Conservation (phyloP, 2,888 invertebrate species). For the Nemotelus pantherinus region DNA sequence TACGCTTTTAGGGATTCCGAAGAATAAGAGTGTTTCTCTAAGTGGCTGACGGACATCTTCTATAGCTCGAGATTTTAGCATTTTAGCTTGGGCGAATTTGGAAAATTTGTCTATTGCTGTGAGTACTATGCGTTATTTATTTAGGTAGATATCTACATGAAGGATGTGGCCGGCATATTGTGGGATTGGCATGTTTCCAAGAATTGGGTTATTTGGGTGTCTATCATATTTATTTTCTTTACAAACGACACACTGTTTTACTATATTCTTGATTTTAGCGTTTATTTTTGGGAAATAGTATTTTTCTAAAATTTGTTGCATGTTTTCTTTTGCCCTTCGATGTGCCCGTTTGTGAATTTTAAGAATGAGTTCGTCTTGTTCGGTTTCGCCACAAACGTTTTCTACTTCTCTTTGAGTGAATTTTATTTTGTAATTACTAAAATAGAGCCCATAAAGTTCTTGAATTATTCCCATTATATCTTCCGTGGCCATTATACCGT, state of each 20-base stretch:
- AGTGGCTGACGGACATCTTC: constrained; percentile 43
- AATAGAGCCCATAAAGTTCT: neutral
- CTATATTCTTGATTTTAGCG: constrained; percentile 42
- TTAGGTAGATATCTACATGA: constrained; percentile 14
- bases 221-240: constrained; percentile 25
- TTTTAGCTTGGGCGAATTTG: constrained; percentile 43
- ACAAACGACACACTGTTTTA: constrained; percentile 34
- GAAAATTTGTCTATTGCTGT: constrained; percentile 49
- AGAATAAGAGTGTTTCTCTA: constrained; percentile 22
- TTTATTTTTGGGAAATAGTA: constrained; percentile 44
- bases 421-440: neutral
- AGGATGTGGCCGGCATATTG: constrained; percentile 42
- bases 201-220: constrained; percentile 44
- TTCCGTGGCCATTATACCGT: constrained; percentile 2
- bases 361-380: neutral
- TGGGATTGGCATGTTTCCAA: constrained; percentile 43
- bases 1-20: constrained; percentile 37
- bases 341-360: neutral
- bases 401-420: neutral
- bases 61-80: constrained; percentile 35
- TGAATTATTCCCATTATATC: constrained; percentile 1
- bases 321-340: constrained; percentile 40
- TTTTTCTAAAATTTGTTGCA: constrained; percentile 29
- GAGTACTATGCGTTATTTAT: constrained; percentile 42
- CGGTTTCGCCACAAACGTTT: neutral